A percentile compares a stretch with the other conserved stretches of the same genome.
Evolutionary conservation across 2,797 vertebrate genomes (phyloP).

Genomic region (Myoxocephalus aenaeus): DNA sequence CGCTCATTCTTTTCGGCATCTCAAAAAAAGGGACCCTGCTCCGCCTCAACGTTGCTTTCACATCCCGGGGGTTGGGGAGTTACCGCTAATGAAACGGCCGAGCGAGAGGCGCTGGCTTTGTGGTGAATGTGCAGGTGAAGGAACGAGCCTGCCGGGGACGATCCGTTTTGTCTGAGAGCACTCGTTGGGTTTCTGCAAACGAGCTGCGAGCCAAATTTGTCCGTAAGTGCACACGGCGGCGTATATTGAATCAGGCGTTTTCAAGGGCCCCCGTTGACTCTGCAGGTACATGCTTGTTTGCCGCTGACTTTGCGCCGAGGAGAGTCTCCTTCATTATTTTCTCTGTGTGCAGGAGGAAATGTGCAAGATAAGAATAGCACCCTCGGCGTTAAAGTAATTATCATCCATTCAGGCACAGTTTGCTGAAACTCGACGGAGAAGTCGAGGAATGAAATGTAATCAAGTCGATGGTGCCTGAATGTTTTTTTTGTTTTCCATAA

Average conservation of each 20-base stretch:
- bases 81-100: constrained; percentile 55
- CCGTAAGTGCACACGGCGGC: not conserved
- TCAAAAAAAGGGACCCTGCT: constrained; percentile 10
- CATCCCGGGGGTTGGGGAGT: constrained; percentile 37
- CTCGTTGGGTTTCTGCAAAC: constrained; percentile 51
- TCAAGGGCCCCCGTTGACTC: constrained; percentile 29
- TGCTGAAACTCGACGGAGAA: constrained; percentile 20
- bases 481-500: constrained; percentile 38
- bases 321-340: constrained; percentile 28
- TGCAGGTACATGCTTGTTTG: constrained; percentile 42
- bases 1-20: constrained; percentile 47
- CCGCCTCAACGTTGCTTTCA: constrained; percentile 16
- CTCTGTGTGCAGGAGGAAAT: not conserved
- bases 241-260: constrained; percentile 29
- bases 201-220: constrained; percentile 34
- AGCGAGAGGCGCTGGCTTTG: constrained; percentile 35
- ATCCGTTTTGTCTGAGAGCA: constrained; percentile 38
- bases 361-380: constrained; percentile 35
- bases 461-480: constrained; percentile 41
- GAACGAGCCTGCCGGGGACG: constrained; percentile 36
- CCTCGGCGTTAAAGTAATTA: constrained; percentile 50
- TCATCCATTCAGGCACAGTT: constrained; percentile 51
- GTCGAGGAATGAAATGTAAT: constrained; percentile 33
- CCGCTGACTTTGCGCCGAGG: not conserved
- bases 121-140: constrained; percentile 44